Base-by-base conservation (phyloP, 1,140 invertebrate genomes). In the Rhopalosiphum maidis region DNA sequence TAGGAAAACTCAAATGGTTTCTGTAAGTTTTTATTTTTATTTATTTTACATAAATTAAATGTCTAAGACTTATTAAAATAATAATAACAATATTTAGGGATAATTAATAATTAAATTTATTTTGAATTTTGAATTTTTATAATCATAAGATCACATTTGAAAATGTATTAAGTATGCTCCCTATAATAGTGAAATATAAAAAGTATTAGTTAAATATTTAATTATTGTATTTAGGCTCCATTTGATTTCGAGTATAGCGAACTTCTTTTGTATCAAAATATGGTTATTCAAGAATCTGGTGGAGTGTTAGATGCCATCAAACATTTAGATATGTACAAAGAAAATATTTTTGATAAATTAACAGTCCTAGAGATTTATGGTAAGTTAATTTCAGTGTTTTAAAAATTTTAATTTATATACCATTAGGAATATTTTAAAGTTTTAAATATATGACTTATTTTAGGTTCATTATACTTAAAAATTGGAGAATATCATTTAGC, bases 181-280 rank as follows among this genome's bases (percentile, higher is more conserved):
- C 15, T 51, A 51, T 51, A 18, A 51, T 51, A 51, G 48, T 51
- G 48, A 51, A 51, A 51, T 30, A 30, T 60, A 23, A 15, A 60
- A 60, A 60, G 46, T 43, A 43, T 46, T 86, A 30, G 41, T 86
- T 18, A 46, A 1, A 9, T 43, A 41, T 41, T 41, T 41, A 41
- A 87, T 94, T 35, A 94, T 94, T 94, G 94, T 95, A 94, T 96
- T 94, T 95, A 97, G 96, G 96, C 96, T 94, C 96, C 96, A 91
- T 98, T 97, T 95, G 99, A 99, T 95, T 99, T 99, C 96, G 99
- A 99, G 95, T 98, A 99, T 95, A 99, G 98, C 95, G 99, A 99
- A 95, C 96, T 99, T 94, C 95, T 99, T 51, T 96, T 99, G 7
- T 99, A 99, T 95, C 98, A 99, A 96, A 99, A 99, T 95, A 97